phyloP scores from a whole-genome alignment of 2,113 vertebrate species.

The Pteropus alecto region DNA sequence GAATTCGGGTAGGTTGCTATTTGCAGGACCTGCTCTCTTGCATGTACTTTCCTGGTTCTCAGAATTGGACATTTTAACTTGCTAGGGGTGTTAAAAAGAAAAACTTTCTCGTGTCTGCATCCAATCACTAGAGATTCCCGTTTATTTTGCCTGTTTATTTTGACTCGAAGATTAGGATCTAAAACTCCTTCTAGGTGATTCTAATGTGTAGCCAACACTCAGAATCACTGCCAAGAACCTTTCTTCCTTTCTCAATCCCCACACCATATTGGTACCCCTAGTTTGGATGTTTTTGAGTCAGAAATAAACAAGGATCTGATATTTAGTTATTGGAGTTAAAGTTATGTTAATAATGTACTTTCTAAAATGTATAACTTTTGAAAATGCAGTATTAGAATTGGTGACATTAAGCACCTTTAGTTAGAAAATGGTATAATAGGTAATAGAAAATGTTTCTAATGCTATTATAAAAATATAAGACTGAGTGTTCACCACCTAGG shows the following conservation, averaged over 20 bases:
- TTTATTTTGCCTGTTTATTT: not conserved
- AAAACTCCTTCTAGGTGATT: not conserved
- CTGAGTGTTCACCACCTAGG: not conserved
- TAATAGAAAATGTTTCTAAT: not conserved
- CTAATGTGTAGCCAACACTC: too few species aligned
- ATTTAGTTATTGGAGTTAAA: not conserved
- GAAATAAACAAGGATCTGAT: not conserved
- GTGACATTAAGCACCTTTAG: not conserved
- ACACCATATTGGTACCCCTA: not conserved
- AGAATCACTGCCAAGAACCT: not conserved
- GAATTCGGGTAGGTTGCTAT: not conserved
- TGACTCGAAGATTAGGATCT: not conserved
- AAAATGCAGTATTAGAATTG: not conserved
- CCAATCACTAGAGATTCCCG: not conserved
- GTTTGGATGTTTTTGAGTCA: not conserved
- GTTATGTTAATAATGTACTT: not conserved
- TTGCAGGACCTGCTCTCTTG: not conserved
- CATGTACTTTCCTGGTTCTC: not conserved
- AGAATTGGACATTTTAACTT: not conserved
- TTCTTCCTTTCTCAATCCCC: not conserved
- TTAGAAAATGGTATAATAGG: not conserved
- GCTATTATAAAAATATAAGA: not conserved
- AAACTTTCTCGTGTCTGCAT: not conserved
- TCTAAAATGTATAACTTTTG: not conserved
- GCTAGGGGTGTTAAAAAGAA: not conserved